phyloP scores from a whole-genome alignment of 1,140 invertebrate genomes.

The Formica selysi region DNA sequence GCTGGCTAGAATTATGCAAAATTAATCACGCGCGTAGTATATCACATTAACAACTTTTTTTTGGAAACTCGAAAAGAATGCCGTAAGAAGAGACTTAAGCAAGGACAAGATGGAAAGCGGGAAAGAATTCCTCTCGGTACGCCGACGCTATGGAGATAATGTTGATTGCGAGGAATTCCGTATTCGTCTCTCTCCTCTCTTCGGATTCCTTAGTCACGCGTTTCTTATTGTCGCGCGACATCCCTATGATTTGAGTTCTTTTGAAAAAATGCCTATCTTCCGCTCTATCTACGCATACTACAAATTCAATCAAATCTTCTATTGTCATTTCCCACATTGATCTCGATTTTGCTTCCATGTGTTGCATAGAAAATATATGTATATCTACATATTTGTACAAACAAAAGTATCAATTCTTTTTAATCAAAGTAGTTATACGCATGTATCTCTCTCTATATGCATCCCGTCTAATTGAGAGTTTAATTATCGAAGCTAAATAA shows the following conservation, averaged over 20 bases:
- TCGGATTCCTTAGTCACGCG: constrained; percentile 37
- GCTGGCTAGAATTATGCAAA: constrained; percentile 42
- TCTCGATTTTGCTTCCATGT: constrained; percentile 32
- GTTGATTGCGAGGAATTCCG: constrained; percentile 79
- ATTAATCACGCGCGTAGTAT: constrained; percentile 36
- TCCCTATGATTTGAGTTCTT: constrained; percentile 48
- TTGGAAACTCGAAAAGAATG: constrained; percentile 46
- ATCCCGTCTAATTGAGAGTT: no score
- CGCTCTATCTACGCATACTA: not conserved
- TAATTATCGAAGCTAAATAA: no score
- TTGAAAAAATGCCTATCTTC: constrained; percentile 34
- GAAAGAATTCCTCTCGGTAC: constrained; percentile 64
- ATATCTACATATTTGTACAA: not conserved
- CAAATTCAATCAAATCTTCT: constrained; percentile 19
- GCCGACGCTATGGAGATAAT: constrained; percentile 67
- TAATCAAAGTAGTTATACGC: no score
- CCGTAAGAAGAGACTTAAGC: constrained; percentile 21
- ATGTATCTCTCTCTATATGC: no score
- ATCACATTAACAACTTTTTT: constrained; percentile 19
- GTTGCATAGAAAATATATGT: not conserved
- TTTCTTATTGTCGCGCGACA: constrained; percentile 68
- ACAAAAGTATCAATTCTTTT: no score
- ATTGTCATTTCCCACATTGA: constrained; percentile 47
- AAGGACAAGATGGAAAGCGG: constrained; percentile 13
- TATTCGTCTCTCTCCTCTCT: constrained; percentile 61